Evolutionary conservation across 2,113 vertebrate genomes (phyloP).

Genomic region (Myotis davidii): DNA sequence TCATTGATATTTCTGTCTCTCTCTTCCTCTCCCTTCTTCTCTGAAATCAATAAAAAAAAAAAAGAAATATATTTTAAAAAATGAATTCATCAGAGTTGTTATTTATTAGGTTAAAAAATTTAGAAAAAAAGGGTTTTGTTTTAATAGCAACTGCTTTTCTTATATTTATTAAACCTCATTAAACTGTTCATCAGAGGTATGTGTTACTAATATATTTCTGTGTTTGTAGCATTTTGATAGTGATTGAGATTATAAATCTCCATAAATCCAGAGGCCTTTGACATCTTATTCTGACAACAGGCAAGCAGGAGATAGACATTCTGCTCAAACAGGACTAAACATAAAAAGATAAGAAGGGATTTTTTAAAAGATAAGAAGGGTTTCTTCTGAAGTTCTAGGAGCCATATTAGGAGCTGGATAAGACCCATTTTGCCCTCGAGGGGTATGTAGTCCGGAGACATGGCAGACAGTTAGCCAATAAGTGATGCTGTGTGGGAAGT

Average conservation of each 20-base stretch:
- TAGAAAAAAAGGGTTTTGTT: neutral
- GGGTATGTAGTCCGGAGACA: neutral
- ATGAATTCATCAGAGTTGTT: neutral
- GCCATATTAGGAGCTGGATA: neutral
- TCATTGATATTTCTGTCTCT: no score
- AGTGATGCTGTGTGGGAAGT: neutral
- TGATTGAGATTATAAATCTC: neutral
- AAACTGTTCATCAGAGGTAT: conserved; percentile 11
- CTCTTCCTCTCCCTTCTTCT: no score
- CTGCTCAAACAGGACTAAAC: neutral
- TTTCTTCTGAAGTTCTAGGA: neutral
- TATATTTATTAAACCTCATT: conserved; percentile 11
- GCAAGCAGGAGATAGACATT: neutral
- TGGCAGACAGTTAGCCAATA: neutral
- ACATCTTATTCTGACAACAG: conserved; percentile 2
- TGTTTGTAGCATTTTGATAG: conserved; percentile 14
- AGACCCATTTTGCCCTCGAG: neutral
- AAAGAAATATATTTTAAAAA: no score
- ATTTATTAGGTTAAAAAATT: conserved; percentile 5
- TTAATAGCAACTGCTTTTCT: conserved; percentile 18
- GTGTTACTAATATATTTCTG: neutral
- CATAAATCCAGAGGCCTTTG: conserved; percentile 8
- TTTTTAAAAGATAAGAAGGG: neutral
- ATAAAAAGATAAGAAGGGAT: neutral
- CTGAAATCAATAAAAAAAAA: no score